phyloP scores from a whole-genome alignment of 2,797 vertebrate genomes.

The Halcyon leucocephala region DNA sequence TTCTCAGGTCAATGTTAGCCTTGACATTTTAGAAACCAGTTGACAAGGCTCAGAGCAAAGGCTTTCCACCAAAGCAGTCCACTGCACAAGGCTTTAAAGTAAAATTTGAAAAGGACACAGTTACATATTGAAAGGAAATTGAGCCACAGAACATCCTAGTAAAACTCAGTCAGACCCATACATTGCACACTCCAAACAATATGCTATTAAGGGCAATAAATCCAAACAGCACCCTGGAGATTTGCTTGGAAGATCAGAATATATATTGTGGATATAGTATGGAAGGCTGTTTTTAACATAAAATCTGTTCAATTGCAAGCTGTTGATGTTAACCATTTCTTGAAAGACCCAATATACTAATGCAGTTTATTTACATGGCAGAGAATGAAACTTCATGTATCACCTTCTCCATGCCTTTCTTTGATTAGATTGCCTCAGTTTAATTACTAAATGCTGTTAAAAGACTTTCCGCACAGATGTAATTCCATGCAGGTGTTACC shows the following conservation, averaged over 20 bases:
- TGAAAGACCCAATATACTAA: constrained; percentile 60
- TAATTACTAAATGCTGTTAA: constrained; percentile 73
- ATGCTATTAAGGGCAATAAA: constrained; percentile 46
- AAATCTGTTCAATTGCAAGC: constrained; percentile 10
- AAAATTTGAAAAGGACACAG: constrained; percentile 13
- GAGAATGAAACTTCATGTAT: constrained; percentile 51
- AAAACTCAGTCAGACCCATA: constrained; percentile 14
- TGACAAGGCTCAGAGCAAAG: not conserved
- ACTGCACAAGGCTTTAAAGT: not conserved
- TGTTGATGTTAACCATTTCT: constrained; percentile 35
- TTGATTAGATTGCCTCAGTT: constrained; percentile 71
- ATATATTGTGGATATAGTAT: constrained; percentile 13
- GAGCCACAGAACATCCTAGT: constrained; percentile 33
- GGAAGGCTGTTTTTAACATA: constrained; percentile 37
- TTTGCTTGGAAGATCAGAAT: constrained; percentile 34
- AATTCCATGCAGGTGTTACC: constrained; percentile 72
- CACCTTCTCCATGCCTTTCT: constrained; percentile 56
- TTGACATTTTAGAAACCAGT: not conserved
- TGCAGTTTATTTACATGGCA: constrained; percentile 43
- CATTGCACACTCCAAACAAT: constrained; percentile 33
- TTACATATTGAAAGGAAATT: constrained; percentile 60
- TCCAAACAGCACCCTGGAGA: constrained; percentile 43
- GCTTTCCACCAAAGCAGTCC: not conserved
- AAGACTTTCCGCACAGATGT: constrained; percentile 54
- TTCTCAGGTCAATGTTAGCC: not conserved